Evolutionary conservation across 1,140 invertebrate species (phyloP).

Genomic region (Drosophila sechellia): DNA sequence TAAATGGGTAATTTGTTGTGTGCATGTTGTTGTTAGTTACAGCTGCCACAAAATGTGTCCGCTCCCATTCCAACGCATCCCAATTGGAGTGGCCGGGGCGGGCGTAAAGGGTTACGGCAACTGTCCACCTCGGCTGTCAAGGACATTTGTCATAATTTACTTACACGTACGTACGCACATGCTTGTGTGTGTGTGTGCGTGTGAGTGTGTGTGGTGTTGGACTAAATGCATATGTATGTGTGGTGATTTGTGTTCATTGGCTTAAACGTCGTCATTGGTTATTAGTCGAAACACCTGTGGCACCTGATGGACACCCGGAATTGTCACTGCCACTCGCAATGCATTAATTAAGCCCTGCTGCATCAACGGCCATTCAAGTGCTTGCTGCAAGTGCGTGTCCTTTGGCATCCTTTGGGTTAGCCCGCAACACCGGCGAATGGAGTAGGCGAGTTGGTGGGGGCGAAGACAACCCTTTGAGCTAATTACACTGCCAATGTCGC

Average conservation of each 20-base stretch:
- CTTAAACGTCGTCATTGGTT: conserved; percentile 48
- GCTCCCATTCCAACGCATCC: background rate
- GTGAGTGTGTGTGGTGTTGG: conserved; percentile 17
- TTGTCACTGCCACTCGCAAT: conserved; percentile 57
- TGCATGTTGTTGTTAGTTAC: conserved; percentile 81
- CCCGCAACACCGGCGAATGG: too few relatives aligned
- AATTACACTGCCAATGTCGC: conserved; percentile 39
- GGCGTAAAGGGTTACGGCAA: conserved; percentile 51
- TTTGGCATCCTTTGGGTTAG: background rate
- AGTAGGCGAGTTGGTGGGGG: too few relatives aligned
- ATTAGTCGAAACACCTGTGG: conserved; percentile 78
- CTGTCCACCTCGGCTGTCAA: conserved; percentile 66
- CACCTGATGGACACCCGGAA: conserved; percentile 45
- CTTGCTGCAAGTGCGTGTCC: background rate
- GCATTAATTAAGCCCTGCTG: conserved; percentile 65
- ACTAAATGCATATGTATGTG: background rate
- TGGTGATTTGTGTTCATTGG: conserved; percentile 77
- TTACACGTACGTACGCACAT: conserved; percentile 35
- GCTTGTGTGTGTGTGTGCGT: conserved; percentile 15
- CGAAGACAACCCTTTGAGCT: conserved; percentile 18
- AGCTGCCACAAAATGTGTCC: conserved; percentile 72
- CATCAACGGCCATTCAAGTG: background rate
- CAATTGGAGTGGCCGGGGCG: background rate
- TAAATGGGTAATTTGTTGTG: conserved; percentile 84
- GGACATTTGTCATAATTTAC: conserved; percentile 84